Percentiles rank a stretch among this genome's conserved stretches.
phyloP scores from a whole-genome alignment of 2,888 invertebrate genomes.

The Plagodis pulveraria region DNA sequence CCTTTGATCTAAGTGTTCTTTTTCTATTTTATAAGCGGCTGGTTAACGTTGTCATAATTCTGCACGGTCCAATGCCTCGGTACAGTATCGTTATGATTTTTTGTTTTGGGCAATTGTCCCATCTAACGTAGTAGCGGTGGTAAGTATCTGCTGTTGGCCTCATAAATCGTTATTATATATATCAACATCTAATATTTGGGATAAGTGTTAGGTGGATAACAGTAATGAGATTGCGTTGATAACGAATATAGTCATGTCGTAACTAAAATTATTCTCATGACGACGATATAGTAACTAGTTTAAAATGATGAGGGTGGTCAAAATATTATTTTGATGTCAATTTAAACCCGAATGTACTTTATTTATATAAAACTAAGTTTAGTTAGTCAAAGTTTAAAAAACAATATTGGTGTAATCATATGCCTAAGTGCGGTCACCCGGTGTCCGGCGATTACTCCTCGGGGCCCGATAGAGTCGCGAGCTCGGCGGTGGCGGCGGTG shows the following conservation, averaged over 20 bases:
- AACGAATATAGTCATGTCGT: too few species aligned
- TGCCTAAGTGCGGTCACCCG: slow-evolving; percentile 59
- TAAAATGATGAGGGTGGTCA: too few species aligned
- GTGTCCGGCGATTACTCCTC: slow-evolving; percentile 64
- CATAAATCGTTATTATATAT: too few species aligned
- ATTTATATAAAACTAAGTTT: too few species aligned
- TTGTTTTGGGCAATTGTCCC: slow-evolving; percentile 11
- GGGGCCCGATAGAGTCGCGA: slow-evolving; percentile 57
- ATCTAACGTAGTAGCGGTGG: neutral
- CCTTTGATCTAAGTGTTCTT: slow-evolving; percentile 37
- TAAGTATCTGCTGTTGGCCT: neutral
- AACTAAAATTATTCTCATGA: too few species aligned
- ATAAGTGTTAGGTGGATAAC: too few species aligned
- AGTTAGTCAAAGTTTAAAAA: too few species aligned
- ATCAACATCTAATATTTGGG: too few species aligned
- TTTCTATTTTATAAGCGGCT: slow-evolving; percentile 37
- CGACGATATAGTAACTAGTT: too few species aligned
- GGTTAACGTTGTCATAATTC: slow-evolving; percentile 40
- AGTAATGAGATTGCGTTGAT: too few species aligned
- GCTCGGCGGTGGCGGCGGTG: slow-evolving; percentile 38
- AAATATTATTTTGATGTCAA: too few species aligned
- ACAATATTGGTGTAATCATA: slow-evolving; percentile 1
- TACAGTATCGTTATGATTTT: slow-evolving; percentile 29
- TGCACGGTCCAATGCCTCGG: slow-evolving; percentile 34
- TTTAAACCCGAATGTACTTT: too few species aligned